Evolutionary conservation across 1,140 invertebrate genomes (phyloP).

Genomic region (Drosophila saltans): DNA sequence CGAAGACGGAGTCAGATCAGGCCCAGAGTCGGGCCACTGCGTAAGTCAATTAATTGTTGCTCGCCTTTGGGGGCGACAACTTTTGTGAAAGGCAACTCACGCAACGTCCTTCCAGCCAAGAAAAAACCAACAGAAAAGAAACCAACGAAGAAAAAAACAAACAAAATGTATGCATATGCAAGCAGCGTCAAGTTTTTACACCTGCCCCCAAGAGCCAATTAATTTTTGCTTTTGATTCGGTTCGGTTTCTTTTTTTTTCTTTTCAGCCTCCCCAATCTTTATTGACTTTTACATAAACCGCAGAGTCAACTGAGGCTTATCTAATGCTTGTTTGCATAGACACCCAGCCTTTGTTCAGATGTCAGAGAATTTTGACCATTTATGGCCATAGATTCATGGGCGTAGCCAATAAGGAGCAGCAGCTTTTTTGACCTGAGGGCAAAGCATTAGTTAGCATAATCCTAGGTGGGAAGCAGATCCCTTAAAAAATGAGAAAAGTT

Average conservation of each 20-base stretch:
- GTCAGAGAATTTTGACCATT: conserved; percentile 27
- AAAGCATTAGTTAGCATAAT: background rate
- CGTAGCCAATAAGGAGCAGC: background rate
- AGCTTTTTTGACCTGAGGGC: background rate
- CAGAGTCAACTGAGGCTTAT: conserved; percentile 39
- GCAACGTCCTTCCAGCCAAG: conserved; percentile 66
- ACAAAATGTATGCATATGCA: conserved; percentile 64
- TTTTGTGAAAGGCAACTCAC: conserved; percentile 70
- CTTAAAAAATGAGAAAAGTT: background rate
- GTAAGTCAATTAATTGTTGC: conserved; percentile 77
- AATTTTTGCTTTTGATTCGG: conserved; percentile 49
- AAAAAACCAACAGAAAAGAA: conserved; percentile 18
- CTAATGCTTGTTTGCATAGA: conserved; percentile 31
- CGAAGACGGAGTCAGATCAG: conserved; percentile 35
- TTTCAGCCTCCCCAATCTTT: background rate
- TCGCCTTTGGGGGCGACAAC: conserved; percentile 73
- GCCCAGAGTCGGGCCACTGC: conserved; percentile 53
- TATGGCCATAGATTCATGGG: conserved; percentile 8
- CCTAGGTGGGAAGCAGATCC: background rate
- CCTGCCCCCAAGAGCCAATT: conserved; percentile 72
- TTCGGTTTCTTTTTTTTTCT: conserved; percentile 8
- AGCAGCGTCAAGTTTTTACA: conserved; percentile 61
- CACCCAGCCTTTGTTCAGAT: conserved; percentile 26
- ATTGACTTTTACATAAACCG: conserved; percentile 49
- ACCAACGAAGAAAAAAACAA: conserved; percentile 2